Evolutionary conservation across 2,888 invertebrate genomes (phyloP), one percentile per base, ranked within the genome.

Genomic region (Ellobium chinense): DNA sequence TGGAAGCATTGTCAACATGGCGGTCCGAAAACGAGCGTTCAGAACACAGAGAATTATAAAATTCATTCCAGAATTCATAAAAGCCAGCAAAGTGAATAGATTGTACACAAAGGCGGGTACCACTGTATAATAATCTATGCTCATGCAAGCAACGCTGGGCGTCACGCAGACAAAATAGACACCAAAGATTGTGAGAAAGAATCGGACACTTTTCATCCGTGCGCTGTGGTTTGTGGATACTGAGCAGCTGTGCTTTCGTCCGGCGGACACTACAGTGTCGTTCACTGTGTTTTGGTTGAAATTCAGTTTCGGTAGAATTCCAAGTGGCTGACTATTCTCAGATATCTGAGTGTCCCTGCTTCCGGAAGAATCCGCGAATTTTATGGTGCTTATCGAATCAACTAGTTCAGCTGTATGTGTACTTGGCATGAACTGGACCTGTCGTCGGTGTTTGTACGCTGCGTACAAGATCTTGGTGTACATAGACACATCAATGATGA

Each of bases 31-130:
- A 18, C 46, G 37, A 5, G 74, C 29, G 29, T 74, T 74, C 21
- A 74, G 24, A 14, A 37, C 27, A 2, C 39, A 29, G 27, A 21
- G 63, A n/a, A 74, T 74, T 7, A 74, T 46, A 14, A 74, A 74
- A 31, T 74, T 74, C 62, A 74, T 74, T 1, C 74, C 74, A 9
- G 74, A 74, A 12, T 74, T 74, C 18, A 74, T 37, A 5, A 74
- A 29, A 1, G 63, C 74, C 29, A 74, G 27, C 31, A 74, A 31
- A 34, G 62, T 74, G 31, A 74, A 74, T 29, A 74, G 37, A n/a
- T 74, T 74, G 46, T 74, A 74, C 9, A 63, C 21, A n/a, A 74
- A 46, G 4, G 63, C 29, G 4, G 63, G 39, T 1, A 74, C 12
- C 0, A 31, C 14, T 14, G 37, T 18, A 24, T 63, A 46, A n/a